Percentiles rank a stretch among this genome's conserved stretches.
phyloP scores from a whole-genome alignment of 1,140 invertebrate species.

The Polypedilum pembai region DNA sequence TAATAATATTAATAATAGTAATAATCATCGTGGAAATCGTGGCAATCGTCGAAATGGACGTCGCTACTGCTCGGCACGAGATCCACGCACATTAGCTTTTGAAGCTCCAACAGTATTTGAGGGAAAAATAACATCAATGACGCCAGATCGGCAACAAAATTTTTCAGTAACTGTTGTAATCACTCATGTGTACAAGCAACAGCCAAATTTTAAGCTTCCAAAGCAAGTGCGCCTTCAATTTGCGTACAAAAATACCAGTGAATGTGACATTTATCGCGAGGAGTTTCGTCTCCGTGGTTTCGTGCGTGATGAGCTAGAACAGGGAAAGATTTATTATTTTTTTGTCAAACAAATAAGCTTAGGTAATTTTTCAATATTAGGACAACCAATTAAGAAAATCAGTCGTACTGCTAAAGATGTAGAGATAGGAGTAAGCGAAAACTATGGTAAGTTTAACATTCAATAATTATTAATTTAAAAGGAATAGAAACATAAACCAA shows the following conservation, averaged over 20 bases:
- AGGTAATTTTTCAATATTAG: conserved; percentile 56
- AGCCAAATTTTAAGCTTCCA: conserved; percentile 47
- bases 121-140: conserved; percentile 56
- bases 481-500: too few species aligned
- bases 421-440: conserved; percentile 47
- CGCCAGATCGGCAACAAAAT: conserved; percentile 48
- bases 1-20: conserved; percentile 27
- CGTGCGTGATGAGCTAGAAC: conserved; percentile 53
- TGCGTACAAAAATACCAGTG: conserved; percentile 37
- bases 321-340: conserved; percentile 56
- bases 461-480: background rate
- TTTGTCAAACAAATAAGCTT: conserved; percentile 58
- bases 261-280: conserved; percentile 42
- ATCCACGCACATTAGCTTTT: conserved; percentile 53
- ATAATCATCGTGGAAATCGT: conserved; percentile 33
- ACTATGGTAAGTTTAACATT: conserved; percentile 49
- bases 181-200: conserved; percentile 53
- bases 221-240: conserved; percentile 39
- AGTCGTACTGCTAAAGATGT: conserved; percentile 49
- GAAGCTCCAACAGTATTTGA: conserved; percentile 56
- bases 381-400: conserved; percentile 53
- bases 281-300: conserved; percentile 41
- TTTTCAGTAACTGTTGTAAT: conserved; percentile 61
- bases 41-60: conserved; percentile 42
- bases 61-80: conserved; percentile 51